A percentile compares a stretch with the other conserved stretches of the same genome.
Evolutionary conservation across 2,797 vertebrate genomes (phyloP).

Genomic region (Pelochelys cantorii): DNA sequence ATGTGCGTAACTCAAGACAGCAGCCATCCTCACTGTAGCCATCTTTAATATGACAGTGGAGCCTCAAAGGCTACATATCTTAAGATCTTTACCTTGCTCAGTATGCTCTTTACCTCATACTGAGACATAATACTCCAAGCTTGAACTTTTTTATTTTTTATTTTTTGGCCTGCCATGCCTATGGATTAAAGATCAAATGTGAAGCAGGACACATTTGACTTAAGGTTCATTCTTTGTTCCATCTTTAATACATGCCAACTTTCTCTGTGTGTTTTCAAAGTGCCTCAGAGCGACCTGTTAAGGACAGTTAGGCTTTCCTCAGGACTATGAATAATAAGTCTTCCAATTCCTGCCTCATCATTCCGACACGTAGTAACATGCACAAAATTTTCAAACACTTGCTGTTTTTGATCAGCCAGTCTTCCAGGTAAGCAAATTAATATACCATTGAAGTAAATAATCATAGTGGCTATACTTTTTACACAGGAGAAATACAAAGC

Average conservation of each 20-base stretch:
- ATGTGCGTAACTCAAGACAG: neutral
- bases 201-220: neutral
- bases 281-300: neutral
- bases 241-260: neutral
- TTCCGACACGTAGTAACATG: neutral
- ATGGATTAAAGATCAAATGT: neutral
- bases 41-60: neutral
- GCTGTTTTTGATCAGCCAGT: neutral
- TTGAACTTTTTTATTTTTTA: neutral
- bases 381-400: neutral
- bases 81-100: rapidly evolving
- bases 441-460: neutral
- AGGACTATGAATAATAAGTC: neutral
- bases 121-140: neutral
- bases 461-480: neutral
- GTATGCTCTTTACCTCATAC: neutral
- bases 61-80: neutral
- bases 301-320: neutral
- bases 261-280: neutral
- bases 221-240: neutral
- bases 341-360: neutral
- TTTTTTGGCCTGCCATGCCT: neutral
- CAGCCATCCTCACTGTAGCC: neutral
- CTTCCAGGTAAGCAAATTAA: neutral
- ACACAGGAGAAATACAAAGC: neutral